A percentile compares a stretch with the other conserved stretches of the same genome.
phyloP scores from a whole-genome alignment of 1,140 invertebrate species.

The Apolygus lucorum region DNA sequence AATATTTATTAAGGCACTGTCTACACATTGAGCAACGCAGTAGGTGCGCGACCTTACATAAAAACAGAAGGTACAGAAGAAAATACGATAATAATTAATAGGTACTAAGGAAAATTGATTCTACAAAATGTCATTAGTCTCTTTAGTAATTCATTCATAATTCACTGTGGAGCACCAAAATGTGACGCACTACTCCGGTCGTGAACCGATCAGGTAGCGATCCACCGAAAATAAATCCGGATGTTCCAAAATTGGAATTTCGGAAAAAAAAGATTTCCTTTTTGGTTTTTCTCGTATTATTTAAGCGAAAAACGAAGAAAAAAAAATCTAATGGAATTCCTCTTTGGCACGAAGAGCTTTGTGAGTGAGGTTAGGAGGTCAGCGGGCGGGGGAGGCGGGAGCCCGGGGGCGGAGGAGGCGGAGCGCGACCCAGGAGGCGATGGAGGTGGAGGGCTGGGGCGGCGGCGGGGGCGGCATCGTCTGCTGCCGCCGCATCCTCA shows the following conservation, averaged over 20 bases:
- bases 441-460: conserved; percentile 36
- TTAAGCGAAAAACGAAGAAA: background rate
- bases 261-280: too few relatives aligned
- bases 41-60: conserved; percentile 30
- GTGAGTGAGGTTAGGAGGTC: conserved; percentile 21
- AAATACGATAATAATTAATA: conserved; percentile 12
- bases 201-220: too few relatives aligned
- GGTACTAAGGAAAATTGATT: background rate
- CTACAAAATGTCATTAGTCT: background rate
- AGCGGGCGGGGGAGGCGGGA: conserved; percentile 19
- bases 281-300: background rate
- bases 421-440: conserved; percentile 63
- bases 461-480: conserved; percentile 39
- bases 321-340: conserved; percentile 24
- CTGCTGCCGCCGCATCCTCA: conserved; percentile 32
- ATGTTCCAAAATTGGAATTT: too few relatives aligned
- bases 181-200: background rate
- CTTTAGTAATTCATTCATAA: background rate
- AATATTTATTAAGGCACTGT: conserved; percentile 26
- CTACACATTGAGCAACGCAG: conserved; percentile 30
- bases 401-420: conserved; percentile 51
- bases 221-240: background rate
- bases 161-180: conserved; percentile 20
- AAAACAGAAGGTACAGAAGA: conserved; percentile 24
- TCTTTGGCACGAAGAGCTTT: conserved; percentile 31